phyloP scores from a whole-genome alignment of 2,113 vertebrate genomes.

The Ibidorhyncha struthersii region DNA sequence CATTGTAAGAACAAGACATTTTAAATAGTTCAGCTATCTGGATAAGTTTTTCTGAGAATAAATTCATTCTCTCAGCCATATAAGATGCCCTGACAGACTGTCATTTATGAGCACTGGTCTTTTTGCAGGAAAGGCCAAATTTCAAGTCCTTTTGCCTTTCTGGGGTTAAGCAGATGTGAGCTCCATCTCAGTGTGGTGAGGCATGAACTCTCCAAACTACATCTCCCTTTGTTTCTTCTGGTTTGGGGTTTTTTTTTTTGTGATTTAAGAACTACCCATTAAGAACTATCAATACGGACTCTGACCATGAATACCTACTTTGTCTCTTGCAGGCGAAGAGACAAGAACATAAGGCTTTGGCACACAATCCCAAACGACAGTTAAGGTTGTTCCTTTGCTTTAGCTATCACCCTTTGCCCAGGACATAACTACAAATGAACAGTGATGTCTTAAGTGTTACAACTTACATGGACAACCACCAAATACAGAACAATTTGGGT shows the following conservation, averaged over 20 bases:
- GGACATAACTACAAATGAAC: neutral
- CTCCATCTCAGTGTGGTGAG: neutral
- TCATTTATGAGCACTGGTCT: neutral
- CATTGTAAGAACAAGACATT: neutral
- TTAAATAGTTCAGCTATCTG: neutral
- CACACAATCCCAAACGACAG: neutral
- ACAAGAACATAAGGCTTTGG: neutral
- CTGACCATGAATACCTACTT: neutral
- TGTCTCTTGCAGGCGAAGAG: neutral
- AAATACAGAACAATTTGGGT: neutral
- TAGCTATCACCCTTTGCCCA: neutral
- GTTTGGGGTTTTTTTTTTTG: neutral
- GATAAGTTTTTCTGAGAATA: neutral
- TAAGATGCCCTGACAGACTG: neutral
- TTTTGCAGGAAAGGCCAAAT: neutral
- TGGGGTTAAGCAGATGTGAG: neutral
- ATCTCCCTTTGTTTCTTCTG: neutral
- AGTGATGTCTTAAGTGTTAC: neutral
- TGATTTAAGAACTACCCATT: neutral
- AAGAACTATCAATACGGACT: neutral
- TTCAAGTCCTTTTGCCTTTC: neutral
- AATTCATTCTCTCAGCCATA: rapidly evolving
- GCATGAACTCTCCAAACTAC: neutral
- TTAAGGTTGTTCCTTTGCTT: neutral
- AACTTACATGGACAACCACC: neutral